phyloP scores from a whole-genome alignment of 2,888 invertebrate species.

The Lottia gigantea region DNA sequence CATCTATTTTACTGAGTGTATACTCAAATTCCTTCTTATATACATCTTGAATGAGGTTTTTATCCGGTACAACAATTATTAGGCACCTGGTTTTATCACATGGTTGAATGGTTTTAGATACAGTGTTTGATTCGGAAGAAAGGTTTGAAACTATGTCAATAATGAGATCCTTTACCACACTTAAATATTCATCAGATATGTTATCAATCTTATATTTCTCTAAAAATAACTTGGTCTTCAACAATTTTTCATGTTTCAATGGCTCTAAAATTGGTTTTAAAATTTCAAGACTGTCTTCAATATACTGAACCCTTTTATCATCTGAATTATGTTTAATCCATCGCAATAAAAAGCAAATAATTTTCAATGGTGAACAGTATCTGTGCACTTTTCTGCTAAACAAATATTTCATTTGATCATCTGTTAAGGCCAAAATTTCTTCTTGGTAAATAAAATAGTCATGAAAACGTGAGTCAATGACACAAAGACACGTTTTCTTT shows the following conservation, averaged over 20 bases:
- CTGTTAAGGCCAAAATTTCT: slow-evolving; percentile 17
- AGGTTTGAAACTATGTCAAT: neutral
- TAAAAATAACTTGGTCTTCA: neutral
- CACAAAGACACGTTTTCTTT: slow-evolving; percentile 4
- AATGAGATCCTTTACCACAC: neutral
- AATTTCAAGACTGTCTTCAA: neutral
- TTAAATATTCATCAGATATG: neutral
- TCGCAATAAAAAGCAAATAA: slow-evolving; percentile 17
- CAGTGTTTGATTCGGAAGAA: neutral
- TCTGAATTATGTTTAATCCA: slow-evolving; percentile 13
- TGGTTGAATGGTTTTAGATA: neutral
- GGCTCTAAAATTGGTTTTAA: neutral
- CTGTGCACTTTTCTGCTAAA: slow-evolving; percentile 21
- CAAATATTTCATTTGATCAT: slow-evolving; percentile 15
- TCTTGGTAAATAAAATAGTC: slow-evolving; percentile 27
- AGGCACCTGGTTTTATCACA: neutral
- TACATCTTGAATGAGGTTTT: neutral
- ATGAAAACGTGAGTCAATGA: slow-evolving; percentile 24
- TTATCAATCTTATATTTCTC: neutral
- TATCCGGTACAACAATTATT: neutral
- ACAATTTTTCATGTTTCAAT: neutral
- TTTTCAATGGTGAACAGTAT: slow-evolving; percentile 18
- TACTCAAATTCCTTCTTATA: neutral
- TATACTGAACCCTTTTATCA: neutral
- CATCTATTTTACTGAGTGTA: neutral